Conservation (phyloP, 2,113 vertebrate genomes). For the Trematocara variabile region DNA sequence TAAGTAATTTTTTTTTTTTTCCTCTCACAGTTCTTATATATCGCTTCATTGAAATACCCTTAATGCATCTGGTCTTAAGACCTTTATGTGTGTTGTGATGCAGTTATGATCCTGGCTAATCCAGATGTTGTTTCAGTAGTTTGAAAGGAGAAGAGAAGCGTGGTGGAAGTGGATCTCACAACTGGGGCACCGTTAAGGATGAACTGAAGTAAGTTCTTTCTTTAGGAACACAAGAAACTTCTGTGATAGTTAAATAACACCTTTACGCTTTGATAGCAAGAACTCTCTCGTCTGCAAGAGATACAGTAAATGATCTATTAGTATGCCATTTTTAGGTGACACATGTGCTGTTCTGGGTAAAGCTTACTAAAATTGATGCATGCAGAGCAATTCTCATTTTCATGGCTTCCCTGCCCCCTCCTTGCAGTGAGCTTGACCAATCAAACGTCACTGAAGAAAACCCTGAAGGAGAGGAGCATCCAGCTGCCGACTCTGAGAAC, state of each 20-base stretch:
- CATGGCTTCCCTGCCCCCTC: background rate
- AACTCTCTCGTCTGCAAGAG: background rate
- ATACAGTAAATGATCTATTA: background rate
- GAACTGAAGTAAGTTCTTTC: conserved; percentile 84
- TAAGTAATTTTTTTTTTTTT: conserved; percentile 71
- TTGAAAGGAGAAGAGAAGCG: conserved; percentile 97
- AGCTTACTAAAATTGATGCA: background rate
- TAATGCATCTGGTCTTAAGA: background rate
- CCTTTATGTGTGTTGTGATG: background rate
- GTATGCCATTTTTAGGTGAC: background rate
- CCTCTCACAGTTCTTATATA: background rate
- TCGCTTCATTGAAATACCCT: background rate
- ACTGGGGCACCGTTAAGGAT: conserved; percentile 99
- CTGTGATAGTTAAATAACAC: background rate
- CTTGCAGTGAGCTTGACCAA: conserved; percentile 90
- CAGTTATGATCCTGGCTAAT: conserved; percentile 29
- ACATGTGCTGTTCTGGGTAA: background rate
- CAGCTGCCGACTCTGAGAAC: conserved; percentile 93
- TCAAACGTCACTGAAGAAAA: conserved; percentile 91
- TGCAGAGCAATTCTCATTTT: background rate
- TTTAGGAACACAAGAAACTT: background rate
- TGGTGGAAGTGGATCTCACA: conserved; percentile 95
- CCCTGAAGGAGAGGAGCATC: conserved; percentile 94
- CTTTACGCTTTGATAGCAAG: background rate
- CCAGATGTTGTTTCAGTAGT: conserved; percentile 87